Evolutionary conservation across 1,140 invertebrate genomes (phyloP).

Genomic region (Halesus radiatus): DNA sequence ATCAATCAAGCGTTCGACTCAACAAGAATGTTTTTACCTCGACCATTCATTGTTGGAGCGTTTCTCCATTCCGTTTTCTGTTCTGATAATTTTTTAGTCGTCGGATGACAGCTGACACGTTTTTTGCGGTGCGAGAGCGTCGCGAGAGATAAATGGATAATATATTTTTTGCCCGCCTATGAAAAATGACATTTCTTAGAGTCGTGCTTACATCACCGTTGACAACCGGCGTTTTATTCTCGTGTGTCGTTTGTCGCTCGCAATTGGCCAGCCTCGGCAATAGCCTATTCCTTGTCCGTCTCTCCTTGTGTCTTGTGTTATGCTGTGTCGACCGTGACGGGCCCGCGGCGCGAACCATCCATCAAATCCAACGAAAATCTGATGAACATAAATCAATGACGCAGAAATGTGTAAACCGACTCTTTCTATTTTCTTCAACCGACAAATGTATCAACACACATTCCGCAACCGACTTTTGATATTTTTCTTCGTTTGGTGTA

Average conservation of each 20-base stretch:
- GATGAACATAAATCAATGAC: slow-evolving; percentile 57
- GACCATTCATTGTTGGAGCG: not conserved
- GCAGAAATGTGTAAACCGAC: slow-evolving; percentile 9
- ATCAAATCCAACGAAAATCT: slow-evolving; percentile 53
- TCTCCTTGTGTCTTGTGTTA: not conserved
- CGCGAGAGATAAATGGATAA: slow-evolving; percentile 54
- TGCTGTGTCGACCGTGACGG: slow-evolving; percentile 17
- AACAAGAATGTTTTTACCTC: not conserved
- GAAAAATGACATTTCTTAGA: slow-evolving; percentile 57
- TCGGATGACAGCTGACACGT: slow-evolving; percentile 53
- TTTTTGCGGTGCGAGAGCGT: slow-evolving; percentile 49
- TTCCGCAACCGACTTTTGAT: not conserved
- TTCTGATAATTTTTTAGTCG: slow-evolving; percentile 50
- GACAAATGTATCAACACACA: not conserved
- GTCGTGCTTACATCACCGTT: slow-evolving; percentile 54
- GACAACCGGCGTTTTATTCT: slow-evolving; percentile 49
- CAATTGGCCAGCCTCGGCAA: slow-evolving; percentile 43
- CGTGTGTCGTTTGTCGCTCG: slow-evolving; percentile 35
- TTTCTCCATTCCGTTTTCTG: slow-evolving; percentile 17
- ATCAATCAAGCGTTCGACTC: slow-evolving; percentile 3
- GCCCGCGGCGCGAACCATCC: slow-evolving; percentile 46
- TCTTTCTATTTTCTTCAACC: not conserved
- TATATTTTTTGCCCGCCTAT: slow-evolving; percentile 47
- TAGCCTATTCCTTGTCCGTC: slow-evolving; percentile 14
- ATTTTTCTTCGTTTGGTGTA: slow-evolving; percentile 3